These are phyloP conservation scores for Bombus haemorrhoidalis DNA, from an alignment of 1,140 invertebrate species.

Conservation along the genomic window DNA sequence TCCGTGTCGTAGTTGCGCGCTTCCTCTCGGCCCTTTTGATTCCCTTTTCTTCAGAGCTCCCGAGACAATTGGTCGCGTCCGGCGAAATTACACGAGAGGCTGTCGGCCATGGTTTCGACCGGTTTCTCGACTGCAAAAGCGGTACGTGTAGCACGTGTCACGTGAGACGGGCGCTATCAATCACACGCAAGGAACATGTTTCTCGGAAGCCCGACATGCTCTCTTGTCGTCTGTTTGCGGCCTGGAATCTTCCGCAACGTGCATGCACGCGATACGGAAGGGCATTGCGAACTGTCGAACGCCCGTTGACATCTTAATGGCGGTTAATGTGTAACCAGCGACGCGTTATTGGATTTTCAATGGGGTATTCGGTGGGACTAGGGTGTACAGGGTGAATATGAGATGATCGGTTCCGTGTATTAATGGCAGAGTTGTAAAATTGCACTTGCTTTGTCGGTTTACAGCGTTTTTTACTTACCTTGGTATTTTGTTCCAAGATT, in stretches of 20 bases:
- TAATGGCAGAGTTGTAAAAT: too few species aligned
- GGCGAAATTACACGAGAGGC: slow-evolving; percentile 52
- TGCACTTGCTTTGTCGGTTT: too few species aligned
- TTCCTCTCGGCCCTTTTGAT: slow-evolving; percentile 43
- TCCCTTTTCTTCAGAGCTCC: slow-evolving; percentile 7
- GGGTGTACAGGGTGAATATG: too few species aligned
- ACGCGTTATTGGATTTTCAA: not conserved
- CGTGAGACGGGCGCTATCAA: slow-evolving; percentile 55
- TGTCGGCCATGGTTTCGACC: slow-evolving; percentile 22
- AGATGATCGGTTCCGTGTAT: too few species aligned
- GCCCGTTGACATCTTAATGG: not conserved
- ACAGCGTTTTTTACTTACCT: too few species aligned
- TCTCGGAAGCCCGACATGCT: slow-evolving; percentile 54
- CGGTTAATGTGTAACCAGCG: not conserved
- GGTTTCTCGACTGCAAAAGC: slow-evolving; percentile 28
- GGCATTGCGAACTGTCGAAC: slow-evolving; percentile 25
- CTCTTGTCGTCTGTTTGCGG: slow-evolving; percentile 8
- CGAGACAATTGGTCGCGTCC: slow-evolving; percentile 47
- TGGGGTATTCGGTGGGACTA: too few species aligned
- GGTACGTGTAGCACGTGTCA: slow-evolving; percentile 66
- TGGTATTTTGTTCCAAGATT: too few species aligned
- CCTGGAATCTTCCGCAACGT: slow-evolving; percentile 30
- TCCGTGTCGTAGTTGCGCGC: slow-evolving; percentile 3
- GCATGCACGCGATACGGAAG: slow-evolving; percentile 38
- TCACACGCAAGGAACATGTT: slow-evolving; percentile 61